Evolutionary conservation across 2,888 invertebrate genomes (phyloP).

Genomic region (Zele albiditarsus): DNA sequence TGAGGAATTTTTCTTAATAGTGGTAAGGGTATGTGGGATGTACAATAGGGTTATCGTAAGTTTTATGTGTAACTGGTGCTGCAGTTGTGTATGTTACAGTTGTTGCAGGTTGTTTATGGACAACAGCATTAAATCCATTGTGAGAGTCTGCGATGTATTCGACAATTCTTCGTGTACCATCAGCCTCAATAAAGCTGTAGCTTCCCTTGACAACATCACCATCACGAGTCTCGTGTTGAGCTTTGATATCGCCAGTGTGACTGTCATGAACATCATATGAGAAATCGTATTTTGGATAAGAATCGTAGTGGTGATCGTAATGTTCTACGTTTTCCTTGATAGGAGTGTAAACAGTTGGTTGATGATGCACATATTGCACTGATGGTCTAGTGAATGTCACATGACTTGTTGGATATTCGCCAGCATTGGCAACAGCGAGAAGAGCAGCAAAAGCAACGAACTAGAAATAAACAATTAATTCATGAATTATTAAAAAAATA

Average conservation of each 20-base stretch:
- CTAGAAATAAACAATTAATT: conserved; percentile 28
- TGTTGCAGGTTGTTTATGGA: conserved; percentile 48
- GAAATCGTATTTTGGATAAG: conserved; percentile 44
- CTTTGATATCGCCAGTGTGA: conserved; percentile 50
- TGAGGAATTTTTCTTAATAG: background rate
- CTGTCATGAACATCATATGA: conserved; percentile 35
- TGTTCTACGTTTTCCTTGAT: conserved; percentile 38
- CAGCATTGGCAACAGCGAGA: conserved; percentile 44
- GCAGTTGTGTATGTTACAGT: conserved; percentile 50
- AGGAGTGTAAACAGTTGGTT: conserved; percentile 42
- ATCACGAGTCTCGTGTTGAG: conserved; percentile 50
- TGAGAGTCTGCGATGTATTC: conserved; percentile 50
- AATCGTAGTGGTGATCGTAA: conserved; percentile 43
- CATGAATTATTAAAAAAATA: conserved; percentile 8
- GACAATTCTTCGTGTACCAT: conserved; percentile 50
- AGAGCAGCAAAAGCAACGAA: conserved; percentile 46
- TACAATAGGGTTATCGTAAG: background rate
- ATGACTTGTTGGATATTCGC: conserved; percentile 13
- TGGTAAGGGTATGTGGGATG: background rate
- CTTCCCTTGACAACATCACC: conserved; percentile 51
- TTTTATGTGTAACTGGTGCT: conserved; percentile 49
- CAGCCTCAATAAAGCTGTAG: conserved; percentile 50
- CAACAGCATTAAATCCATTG: conserved; percentile 51
- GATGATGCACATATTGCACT: conserved; percentile 36
- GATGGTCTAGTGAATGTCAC: conserved; percentile 40